Percentiles rank a stretch among this genome's conserved stretches.
phyloP scores from a whole-genome alignment of 2,113 vertebrate genomes.

The Bubo bubo region DNA sequence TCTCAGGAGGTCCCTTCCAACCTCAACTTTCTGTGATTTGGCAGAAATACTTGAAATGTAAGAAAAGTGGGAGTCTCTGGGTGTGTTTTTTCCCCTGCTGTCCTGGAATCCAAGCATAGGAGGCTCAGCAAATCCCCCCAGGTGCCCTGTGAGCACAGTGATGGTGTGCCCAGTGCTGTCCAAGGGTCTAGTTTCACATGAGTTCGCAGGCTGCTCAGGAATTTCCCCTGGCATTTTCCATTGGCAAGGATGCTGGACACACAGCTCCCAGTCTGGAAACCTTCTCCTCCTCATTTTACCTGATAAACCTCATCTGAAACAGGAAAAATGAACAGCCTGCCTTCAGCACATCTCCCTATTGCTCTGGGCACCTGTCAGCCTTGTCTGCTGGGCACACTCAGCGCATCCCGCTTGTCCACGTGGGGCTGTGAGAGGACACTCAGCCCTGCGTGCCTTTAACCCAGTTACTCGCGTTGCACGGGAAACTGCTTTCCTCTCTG shows the following conservation, averaged over 20 bases:
- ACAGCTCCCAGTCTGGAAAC: not conserved
- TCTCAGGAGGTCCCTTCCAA: not conserved
- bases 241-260: not conserved
- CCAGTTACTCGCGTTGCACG: not conserved
- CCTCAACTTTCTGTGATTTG: not conserved
- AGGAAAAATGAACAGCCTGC: not conserved
- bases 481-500: not conserved
- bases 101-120: not conserved
- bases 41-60: not conserved
- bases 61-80: not conserved
- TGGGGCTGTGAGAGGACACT: not conserved
- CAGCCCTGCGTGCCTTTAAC: accelerated
- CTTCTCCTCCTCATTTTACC: not conserved
- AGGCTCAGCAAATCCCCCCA: not conserved
- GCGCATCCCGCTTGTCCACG: accelerated
- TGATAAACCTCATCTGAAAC: not conserved
- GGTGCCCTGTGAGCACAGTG: not conserved
- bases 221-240: not conserved
- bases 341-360: not conserved
- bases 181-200: not conserved
- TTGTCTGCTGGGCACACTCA: not conserved
- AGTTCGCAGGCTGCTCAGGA: not conserved
- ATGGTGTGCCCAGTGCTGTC: not conserved
- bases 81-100: not conserved
- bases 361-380: not conserved